These are phyloP conservation scores for Gallinago stenura DNA, from an alignment of 2,797 vertebrate genomes.

Conservation along the genomic window DNA sequence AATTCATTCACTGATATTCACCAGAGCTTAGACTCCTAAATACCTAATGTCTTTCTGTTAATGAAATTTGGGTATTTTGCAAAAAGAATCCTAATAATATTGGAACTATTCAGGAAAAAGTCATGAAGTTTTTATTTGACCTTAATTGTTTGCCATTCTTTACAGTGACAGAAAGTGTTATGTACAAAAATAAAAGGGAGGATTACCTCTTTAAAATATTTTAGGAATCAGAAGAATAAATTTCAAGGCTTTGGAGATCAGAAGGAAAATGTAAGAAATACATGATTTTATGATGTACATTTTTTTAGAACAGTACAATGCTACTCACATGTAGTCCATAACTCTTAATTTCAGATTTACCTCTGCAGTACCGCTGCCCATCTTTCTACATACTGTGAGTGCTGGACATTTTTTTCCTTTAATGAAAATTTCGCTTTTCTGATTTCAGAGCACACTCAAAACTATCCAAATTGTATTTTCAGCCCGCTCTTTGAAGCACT, in stretches of 20 bases:
- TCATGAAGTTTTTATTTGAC: neutral
- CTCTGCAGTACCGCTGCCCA: neutral
- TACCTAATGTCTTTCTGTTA: neutral
- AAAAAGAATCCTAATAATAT: neutral
- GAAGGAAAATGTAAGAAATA: neutral
- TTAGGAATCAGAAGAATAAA: neutral
- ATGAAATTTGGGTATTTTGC: neutral
- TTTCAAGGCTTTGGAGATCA: neutral
- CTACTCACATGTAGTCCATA: rapidly evolving
- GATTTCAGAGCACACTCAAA: neutral
- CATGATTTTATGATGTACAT: neutral
- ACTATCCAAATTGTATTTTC: neutral
- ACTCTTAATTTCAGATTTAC: neutral
- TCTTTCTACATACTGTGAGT: neutral
- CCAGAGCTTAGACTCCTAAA: neutral
- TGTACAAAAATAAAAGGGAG: neutral
- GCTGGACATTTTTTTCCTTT: neutral
- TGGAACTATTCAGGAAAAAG: neutral
- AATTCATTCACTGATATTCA: neutral
- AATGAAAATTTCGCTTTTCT: neutral
- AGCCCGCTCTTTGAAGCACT: neutral
- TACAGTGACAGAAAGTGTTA: neutral
- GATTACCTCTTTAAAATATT: neutral
- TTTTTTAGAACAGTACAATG: neutral
- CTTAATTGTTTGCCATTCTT: neutral